Conservation (phyloP, 1,140 invertebrate species). For the Scaptomyza pallida region DNA sequence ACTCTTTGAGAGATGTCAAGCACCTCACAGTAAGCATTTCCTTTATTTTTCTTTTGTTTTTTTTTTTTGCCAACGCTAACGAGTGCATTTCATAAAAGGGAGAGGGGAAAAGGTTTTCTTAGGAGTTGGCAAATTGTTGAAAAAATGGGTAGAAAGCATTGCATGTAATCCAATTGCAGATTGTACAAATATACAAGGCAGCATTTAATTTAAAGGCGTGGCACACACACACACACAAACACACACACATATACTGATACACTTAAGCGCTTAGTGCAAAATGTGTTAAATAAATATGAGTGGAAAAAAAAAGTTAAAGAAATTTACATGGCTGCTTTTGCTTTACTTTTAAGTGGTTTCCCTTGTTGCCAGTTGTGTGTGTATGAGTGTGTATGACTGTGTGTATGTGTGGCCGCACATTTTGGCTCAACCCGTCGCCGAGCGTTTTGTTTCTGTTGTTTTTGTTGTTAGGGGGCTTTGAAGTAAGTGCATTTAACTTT, state of each 20-base stretch:
- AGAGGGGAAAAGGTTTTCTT: conserved; percentile 10
- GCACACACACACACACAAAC: conserved; percentile 18
- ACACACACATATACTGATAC: conserved; percentile 19
- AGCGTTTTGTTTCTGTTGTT: conserved; percentile 7
- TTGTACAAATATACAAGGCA: conserved; percentile 62
- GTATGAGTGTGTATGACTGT: conserved; percentile 36
- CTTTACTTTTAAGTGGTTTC: conserved; percentile 76
- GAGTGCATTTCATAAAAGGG: conserved; percentile 18
- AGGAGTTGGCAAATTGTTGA: conserved; percentile 23
- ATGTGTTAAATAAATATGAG: conserved; percentile 73
- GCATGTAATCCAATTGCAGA: conserved; percentile 70
- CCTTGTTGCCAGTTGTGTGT: conserved; percentile 56
- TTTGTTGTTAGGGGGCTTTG: conserved; percentile 64
- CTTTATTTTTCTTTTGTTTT: background rate
- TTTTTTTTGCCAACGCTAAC: background rate
- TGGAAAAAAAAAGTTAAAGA: conserved; percentile 62
- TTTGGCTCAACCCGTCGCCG: conserved; percentile 66
- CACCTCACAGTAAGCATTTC: conserved; percentile 18
- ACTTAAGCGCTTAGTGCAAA: conserved; percentile 42
- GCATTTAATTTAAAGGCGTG: conserved; percentile 69
- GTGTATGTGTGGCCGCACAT: conserved; percentile 62
- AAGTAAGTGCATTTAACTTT: conserved; percentile 74
- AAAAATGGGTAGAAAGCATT: conserved; percentile 50
- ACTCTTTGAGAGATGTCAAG: conserved; percentile 27
- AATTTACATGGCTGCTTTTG: conserved; percentile 70